Conservation (phyloP, 2,113 vertebrate species). For the Tychaedon coryphoeus region DNA sequence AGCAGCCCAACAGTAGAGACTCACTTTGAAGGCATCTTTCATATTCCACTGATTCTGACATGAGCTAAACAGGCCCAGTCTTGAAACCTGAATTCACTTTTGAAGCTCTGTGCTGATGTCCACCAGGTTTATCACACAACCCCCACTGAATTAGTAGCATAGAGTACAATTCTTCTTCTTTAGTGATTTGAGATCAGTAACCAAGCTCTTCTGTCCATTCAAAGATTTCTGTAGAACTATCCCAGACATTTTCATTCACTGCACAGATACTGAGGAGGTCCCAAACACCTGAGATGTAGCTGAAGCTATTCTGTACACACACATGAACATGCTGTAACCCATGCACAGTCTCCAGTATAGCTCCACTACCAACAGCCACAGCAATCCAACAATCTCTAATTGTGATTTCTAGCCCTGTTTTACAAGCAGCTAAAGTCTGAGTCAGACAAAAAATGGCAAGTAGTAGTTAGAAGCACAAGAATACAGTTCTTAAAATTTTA, state of each 20-base stretch:
- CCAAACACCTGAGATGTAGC: background rate
- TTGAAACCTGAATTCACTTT: background rate
- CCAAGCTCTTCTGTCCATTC: background rate
- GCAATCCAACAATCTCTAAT: background rate
- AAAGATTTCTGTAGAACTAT: background rate
- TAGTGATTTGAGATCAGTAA: background rate
- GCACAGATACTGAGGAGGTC: background rate
- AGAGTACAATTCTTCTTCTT: background rate
- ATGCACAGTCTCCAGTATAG: background rate
- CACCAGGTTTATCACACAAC: background rate
- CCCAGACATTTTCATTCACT: background rate
- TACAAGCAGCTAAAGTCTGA: background rate
- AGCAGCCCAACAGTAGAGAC: background rate
- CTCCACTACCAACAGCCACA: background rate
- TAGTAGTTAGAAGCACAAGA: background rate
- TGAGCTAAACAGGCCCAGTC: rapidly evolving
- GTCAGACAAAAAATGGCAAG: background rate
- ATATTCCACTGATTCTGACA: background rate
- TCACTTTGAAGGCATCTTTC: background rate
- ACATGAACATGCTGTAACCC: background rate
- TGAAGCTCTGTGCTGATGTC: background rate
- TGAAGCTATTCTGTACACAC: background rate
- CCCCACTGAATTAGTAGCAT: background rate
- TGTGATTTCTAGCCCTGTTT: background rate
- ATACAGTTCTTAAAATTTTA: background rate